Base-by-base conservation (phyloP, 2,113 vertebrate genomes). In the Charina bottae region DNA sequence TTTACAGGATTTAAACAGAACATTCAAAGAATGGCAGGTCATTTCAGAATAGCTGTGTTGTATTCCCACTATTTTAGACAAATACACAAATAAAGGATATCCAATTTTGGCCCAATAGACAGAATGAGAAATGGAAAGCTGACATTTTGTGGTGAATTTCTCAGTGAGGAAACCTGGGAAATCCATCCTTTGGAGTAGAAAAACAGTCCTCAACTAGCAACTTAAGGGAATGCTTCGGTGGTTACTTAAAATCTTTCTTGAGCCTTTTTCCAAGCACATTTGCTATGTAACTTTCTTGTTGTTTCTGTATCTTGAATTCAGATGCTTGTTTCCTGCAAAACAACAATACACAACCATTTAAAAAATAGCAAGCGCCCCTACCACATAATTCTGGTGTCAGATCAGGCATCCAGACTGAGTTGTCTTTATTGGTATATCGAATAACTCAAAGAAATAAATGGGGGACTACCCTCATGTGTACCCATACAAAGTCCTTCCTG, bases 291-390 rank as follows among this genome's bases (percentile, higher is more conserved):
- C 89, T 90, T 56, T 97, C 96, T 85, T 95, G 96, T 90, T 97
- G 94, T 93, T 95, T 96, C 92, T 96, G 94, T 89, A 96, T 95
- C 94, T 95, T 64, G 59, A 95, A 93, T 87, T 96, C 95, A 4
- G 87, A 95, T 88, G 93, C 84, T 33, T 95, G 72, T 93, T 91
- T 93, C 93, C 97, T 97, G 95, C 59, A 94, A 89, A 78, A 60
- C 0, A 0, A 26, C 12, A 4, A 49, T 33, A 33, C 46, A 46
- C 1, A 24, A 59, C 56, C 28, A 83, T 58, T 56, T 2, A 88
- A 53, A 88, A 28, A 21, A 92, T 60, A 23, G 26, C 11, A 83
- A 83, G 21, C 88, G 49, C 26, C 78, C 24, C 19, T 37, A 62
- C 21, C 10, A 53, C 13, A 62, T 28, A 11, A 86, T 21, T 24